phyloP scores from a whole-genome alignment of 2,113 vertebrate genomes.

The Protomyctophum bolini region DNA sequence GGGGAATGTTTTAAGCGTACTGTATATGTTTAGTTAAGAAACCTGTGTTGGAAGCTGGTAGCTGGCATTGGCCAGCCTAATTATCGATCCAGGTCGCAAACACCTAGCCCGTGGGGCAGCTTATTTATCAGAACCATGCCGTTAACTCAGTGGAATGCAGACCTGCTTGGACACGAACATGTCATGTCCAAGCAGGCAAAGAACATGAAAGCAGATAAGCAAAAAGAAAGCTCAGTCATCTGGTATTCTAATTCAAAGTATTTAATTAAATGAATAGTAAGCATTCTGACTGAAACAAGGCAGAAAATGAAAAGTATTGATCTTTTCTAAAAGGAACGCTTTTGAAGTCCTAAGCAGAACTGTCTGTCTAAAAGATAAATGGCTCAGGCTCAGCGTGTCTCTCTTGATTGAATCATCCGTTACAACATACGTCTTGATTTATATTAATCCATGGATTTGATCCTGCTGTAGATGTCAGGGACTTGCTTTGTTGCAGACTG shows the following conservation, averaged over 20 bases:
- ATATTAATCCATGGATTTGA: no score
- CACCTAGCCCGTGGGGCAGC: no score
- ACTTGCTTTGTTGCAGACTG: conserved; percentile 7
- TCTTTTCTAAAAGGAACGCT: neutral
- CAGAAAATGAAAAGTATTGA: neutral
- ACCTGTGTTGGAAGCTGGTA: no score
- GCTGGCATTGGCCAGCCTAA: no score
- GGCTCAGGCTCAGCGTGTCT: conserved; percentile 26
- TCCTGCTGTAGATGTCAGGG: no score
- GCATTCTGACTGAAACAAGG: neutral
- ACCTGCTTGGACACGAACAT: conserved; percentile 36
- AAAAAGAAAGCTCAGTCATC: conserved; percentile 19
- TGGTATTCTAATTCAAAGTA: conserved; percentile 2
- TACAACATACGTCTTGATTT: conserved; percentile 8
- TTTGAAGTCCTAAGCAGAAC: conserved; percentile 5
- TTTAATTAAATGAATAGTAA: neutral
- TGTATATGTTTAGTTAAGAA: no score
- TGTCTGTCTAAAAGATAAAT: conserved; percentile 1
- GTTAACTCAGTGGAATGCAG: neutral
- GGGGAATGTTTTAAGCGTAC: no score
- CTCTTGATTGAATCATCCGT: conserved; percentile 44
- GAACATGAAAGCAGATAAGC: conserved; percentile 16
- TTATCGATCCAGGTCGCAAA: no score
- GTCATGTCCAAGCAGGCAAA: no score
- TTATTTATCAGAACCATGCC: no score